Evolutionary conservation across 2,797 vertebrate genomes (phyloP), one percentile per base, ranked within the genome.

Genomic region (Pseudochirops cupreus): DNA sequence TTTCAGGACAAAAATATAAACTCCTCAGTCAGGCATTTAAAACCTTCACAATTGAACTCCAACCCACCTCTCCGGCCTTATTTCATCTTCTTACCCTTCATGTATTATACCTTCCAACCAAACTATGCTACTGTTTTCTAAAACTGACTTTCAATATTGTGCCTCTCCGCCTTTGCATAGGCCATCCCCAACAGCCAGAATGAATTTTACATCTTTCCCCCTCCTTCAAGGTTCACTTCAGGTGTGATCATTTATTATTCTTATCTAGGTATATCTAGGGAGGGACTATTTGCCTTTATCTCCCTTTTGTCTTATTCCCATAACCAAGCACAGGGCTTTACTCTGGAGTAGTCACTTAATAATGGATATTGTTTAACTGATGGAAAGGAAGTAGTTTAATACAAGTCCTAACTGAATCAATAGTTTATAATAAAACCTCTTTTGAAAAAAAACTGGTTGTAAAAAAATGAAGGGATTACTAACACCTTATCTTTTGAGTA

Each of bases 371-470:
- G 18, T 24, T 82, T 74, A 39, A 74, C 18, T 24, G 16, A 39
- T 82, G n/a, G n/a, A 82, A 46, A 82, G n/a, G 5, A 82, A 82
- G 21, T 82, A 21, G 39, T 46, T 39, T 82, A 82, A 82, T 46
- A 74, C 16, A 39, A 82, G 39, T 46, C 16, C n/a, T 82, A 26
- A 7, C 13, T 82, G 74, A 46, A 82, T 46, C 74, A 46, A 82
- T 24, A 5, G 39, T n/a, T 74, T 39, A 74, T 39, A 74, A 39
- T 74, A 74, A 74, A 74, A 2, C 67, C n/a, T 39, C 67, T 74
- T 74, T 91, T 93, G 55, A 93, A 93, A 95, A 94, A 62, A 90
- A 96, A 91, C 24, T 1, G 5, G 62, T 94, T 96, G 82, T 12
- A 39, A 94, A 92, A 95, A 56, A 57, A 67, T 57, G 67, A 31